Percentiles rank a stretch among this genome's conserved stretches.
phyloP scores from a whole-genome alignment of 2,888 invertebrate genomes.

The Pyralis farinalis region DNA sequence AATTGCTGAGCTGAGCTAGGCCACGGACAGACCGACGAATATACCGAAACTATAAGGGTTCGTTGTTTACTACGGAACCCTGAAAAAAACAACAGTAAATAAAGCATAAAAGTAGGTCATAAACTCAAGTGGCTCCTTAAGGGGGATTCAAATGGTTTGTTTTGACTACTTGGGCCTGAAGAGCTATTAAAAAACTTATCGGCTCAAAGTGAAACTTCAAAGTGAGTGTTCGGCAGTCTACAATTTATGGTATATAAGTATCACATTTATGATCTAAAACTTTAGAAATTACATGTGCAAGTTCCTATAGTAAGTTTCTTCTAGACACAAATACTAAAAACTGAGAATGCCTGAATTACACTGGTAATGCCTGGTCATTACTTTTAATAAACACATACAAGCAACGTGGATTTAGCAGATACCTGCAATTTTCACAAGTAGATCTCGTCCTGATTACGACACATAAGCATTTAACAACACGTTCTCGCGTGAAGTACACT shows the following conservation, averaged over 20 bases:
- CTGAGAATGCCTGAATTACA: no score
- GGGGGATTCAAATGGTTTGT: conserved; percentile 74
- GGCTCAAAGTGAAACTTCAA: conserved; percentile 52
- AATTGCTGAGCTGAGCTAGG: no score
- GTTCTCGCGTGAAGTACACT: conserved; percentile 8
- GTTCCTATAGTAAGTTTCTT: no score
- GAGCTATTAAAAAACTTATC: conserved; percentile 63
- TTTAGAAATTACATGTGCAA: no score
- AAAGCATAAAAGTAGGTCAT: conserved; percentile 52
- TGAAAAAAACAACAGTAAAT: conserved; percentile 50
- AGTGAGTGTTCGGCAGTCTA: conserved; percentile 29
- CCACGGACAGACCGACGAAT: no score
- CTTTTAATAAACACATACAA: conserved; percentile 23
- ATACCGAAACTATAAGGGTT: no score
- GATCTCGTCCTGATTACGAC: conserved; percentile 45
- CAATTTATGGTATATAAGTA: no score
- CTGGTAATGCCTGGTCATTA: conserved; percentile 12
- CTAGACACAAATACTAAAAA: neutral
- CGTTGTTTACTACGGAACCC: no score
- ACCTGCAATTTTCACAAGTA: conserved; percentile 39
- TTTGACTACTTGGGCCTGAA: conserved; percentile 64
- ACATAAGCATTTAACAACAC: conserved; percentile 31
- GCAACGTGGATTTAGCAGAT: conserved; percentile 23
- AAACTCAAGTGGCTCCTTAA: conserved; percentile 66
- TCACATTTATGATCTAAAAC: no score